These are phyloP conservation scores for Aleiodes testaceus DNA, from an alignment of 2,888 invertebrate species.

Conservation along the genomic window DNA sequence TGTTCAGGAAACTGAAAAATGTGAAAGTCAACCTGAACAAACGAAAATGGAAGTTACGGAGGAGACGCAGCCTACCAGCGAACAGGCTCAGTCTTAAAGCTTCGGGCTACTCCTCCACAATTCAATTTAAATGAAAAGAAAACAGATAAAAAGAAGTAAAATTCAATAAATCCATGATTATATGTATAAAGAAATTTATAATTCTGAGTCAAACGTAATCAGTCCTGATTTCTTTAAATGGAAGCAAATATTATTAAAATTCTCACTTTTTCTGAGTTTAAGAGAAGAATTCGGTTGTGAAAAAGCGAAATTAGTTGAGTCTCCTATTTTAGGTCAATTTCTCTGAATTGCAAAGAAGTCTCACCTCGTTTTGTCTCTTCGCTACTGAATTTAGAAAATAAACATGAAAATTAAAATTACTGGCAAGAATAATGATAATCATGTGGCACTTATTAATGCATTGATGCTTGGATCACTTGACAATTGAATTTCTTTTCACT, in stretches of 20 bases:
- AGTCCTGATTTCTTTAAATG: not conserved
- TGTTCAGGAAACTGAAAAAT: constrained; percentile 70
- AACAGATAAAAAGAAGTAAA: constrained; percentile 19
- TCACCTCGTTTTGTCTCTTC: no score
- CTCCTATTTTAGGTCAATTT: no score
- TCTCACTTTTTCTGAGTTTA: constrained; percentile 31
- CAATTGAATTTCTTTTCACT: no score
- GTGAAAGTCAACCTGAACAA: constrained; percentile 64
- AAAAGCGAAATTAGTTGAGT: no score
- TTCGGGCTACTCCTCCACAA: constrained; percentile 70
- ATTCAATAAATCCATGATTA: constrained; percentile 26
- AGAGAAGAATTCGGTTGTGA: no score
- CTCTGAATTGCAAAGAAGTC: no score
- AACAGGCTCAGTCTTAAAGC: constrained; percentile 72
- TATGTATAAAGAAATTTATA: constrained; percentile 52
- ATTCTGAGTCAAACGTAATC: constrained; percentile 54
- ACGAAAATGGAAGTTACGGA: constrained; percentile 67
- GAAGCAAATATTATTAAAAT: constrained; percentile 45
- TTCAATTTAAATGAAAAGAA: not conserved
- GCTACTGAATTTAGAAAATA: not conserved
- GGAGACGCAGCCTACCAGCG: constrained; percentile 71
- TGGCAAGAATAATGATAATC: constrained; percentile 8
- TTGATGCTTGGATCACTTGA: not conserved
- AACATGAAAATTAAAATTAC: not conserved
- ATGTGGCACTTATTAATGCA: constrained; percentile 10